Conservation (phyloP, 2,888 invertebrate species). For the Thecophora atra region DNA sequence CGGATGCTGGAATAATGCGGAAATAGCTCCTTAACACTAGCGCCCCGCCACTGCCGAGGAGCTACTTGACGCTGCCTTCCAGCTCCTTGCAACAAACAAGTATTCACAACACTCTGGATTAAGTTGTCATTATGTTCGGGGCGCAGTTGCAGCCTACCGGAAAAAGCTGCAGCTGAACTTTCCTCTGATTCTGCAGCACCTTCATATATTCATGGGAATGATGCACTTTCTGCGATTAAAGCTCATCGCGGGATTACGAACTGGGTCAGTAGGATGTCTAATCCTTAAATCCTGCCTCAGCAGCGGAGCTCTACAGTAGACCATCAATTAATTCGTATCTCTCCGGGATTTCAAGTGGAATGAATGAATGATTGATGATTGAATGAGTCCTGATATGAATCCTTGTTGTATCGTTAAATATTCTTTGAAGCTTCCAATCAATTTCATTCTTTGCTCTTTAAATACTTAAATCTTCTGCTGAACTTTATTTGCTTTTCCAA, state of each 20-base stretch:
- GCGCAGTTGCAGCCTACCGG: neutral
- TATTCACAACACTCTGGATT: constrained; percentile 26
- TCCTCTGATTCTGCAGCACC: neutral
- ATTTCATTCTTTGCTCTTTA: too few relatives aligned
- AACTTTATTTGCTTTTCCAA: too few relatives aligned
- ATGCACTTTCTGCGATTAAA: neutral
- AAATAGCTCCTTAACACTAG: constrained; percentile 10
- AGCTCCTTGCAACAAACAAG: constrained; percentile 1
- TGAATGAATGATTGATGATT: too few relatives aligned
- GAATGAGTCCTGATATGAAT: too few relatives aligned
- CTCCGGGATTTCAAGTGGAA: too few relatives aligned
- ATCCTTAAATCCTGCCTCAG: too few relatives aligned
- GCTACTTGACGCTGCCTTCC: constrained; percentile 21
- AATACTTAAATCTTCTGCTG: too few relatives aligned
- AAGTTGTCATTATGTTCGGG: constrained; percentile 23
- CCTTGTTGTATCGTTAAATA: too few relatives aligned
- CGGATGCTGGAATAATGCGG: constrained; percentile 27
- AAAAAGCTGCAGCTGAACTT: neutral
- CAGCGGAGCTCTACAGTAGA: too few relatives aligned
- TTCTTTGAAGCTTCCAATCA: too few relatives aligned
- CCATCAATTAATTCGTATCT: too few relatives aligned
- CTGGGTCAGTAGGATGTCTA: neutral
- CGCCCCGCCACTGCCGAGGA: neutral
- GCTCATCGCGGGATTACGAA: neutral
- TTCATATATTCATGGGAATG: too few relatives aligned